Conservation (phyloP, 2,888 invertebrate genomes). For the Lasioglossum vierecki region DNA sequence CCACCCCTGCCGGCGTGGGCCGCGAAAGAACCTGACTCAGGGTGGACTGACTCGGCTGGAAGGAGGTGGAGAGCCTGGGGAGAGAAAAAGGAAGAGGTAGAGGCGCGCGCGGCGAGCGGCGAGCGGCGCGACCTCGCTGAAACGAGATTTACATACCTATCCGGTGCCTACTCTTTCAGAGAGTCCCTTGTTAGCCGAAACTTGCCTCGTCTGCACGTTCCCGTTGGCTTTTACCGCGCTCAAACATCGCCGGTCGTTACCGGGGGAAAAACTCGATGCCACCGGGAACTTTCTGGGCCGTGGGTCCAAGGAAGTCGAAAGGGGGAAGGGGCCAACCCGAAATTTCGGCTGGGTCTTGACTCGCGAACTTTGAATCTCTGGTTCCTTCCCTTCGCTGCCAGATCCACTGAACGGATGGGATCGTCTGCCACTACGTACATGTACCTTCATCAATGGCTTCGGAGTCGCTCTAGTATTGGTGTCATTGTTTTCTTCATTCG, state of each 20-base stretch:
- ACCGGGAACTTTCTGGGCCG: constrained; percentile 59
- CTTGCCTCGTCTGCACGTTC: constrained; percentile 79
- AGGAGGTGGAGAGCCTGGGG: constrained; percentile 54
- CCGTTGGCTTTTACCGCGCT: constrained; percentile 76
- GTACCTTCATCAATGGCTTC: background rate
- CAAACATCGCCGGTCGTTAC: constrained; percentile 76
- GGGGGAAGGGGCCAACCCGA: constrained; percentile 38
- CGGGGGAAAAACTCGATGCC: constrained; percentile 68
- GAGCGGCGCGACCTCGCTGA: constrained; percentile 71
- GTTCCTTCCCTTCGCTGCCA: background rate
- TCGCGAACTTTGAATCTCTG: constrained; percentile 17
- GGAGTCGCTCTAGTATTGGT: background rate
- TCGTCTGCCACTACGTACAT: background rate
- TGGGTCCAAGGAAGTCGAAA: constrained; percentile 36
- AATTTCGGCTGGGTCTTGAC: constrained; percentile 33
- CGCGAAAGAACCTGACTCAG: constrained; percentile 75
- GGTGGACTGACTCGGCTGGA: constrained; percentile 61
- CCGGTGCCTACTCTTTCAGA: constrained; percentile 70
- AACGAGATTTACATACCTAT: constrained; percentile 77
- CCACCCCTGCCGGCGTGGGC: constrained; percentile 71
- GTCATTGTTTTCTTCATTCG: background rate
- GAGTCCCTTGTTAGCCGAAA: constrained; percentile 80
- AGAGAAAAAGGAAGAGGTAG: constrained; percentile 57
- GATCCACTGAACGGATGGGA: background rate
- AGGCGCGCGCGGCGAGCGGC: constrained; percentile 29